Percentiles rank a stretch among this genome's conserved stretches.
phyloP scores from a whole-genome alignment of 2,888 invertebrate genomes.

The Cyaniris semiargus region DNA sequence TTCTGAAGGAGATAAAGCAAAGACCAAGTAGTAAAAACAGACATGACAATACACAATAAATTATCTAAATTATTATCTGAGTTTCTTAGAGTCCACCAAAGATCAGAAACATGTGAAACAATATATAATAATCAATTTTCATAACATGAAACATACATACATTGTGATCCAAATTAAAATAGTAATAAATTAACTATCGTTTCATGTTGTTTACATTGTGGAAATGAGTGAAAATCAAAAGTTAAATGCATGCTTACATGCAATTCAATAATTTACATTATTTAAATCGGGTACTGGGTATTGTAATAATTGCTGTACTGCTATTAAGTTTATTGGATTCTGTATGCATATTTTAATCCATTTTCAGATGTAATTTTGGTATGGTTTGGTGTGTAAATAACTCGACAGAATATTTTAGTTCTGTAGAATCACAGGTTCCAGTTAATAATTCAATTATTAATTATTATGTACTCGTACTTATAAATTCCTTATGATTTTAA shows the following conservation, averaged over 20 bases:
- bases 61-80: neutral
- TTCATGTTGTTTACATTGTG: neutral
- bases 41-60: conserved; percentile 1
- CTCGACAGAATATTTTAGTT: too few species aligned
- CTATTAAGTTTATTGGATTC: neutral
- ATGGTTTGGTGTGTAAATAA: neutral
- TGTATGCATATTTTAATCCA: neutral
- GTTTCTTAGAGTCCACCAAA: too few species aligned
- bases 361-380: neutral
- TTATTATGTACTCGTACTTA: too few species aligned
- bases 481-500: too few species aligned
- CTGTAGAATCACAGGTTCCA: too few species aligned
- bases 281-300: neutral
- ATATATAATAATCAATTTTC: too few species aligned
- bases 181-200: neutral
- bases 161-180: neutral
- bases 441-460: too few species aligned
- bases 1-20: conserved; percentile 52
- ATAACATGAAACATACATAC: too few species aligned
- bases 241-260: neutral
- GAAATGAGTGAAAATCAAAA: neutral
- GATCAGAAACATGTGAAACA: too few species aligned
- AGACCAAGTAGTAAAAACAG: conserved; percentile 44
- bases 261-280: neutral
- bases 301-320: neutral